Base-by-base conservation (phyloP, 1,140 invertebrate genomes). In the Cyclina sinensis region DNA sequence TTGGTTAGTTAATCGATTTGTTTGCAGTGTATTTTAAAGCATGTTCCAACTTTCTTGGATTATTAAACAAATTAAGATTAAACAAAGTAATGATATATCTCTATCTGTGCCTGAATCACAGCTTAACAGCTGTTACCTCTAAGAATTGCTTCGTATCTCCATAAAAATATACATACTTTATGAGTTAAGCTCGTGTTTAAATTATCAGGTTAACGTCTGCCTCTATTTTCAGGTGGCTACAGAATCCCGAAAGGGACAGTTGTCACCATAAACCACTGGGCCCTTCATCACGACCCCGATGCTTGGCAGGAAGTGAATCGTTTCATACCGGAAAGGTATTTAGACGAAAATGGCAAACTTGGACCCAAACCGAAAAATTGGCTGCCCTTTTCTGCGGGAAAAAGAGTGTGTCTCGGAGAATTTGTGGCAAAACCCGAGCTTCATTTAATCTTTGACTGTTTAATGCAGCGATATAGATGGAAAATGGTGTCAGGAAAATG, bases 241-340 rank as follows among this genome's bases (percentile, higher is more conserved):
- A 91, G 91, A 78, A 96, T 98, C 65, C 96, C 97, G 0, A 96
- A 96, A 97, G 97, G 98, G 86, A 97, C 97, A n/a, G 97, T 98
- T 96, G 96, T 98, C 0, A 96, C 98, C 7, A 97, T 97, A n/a
- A 98, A 98, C 93, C 97, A 98, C 90, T 97, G 97, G 86, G 97
- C 96, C 79, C 96, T 97, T 62, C 96, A 98, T 30, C 97, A 97
- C 96, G 97, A 98, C 91, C 96, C 97, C 0, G 95, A 96, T 1
- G 96, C 96, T 68, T 98, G 97, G 93, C 96, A 96, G 0, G 96
- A 98, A 48, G 97, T 98, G 0, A 96, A 97, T 83, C 94, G 95
- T 30, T 98, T 98, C 94, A 96, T 96, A 82, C 98, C 98, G 0
- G 97, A 98, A 39, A 87, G 94, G 57, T 96, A 95, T 88, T 39